These are phyloP conservation scores for Orycteropus afer DNA, from an alignment of 2,113 vertebrate genomes.

Conservation along the genomic window DNA sequence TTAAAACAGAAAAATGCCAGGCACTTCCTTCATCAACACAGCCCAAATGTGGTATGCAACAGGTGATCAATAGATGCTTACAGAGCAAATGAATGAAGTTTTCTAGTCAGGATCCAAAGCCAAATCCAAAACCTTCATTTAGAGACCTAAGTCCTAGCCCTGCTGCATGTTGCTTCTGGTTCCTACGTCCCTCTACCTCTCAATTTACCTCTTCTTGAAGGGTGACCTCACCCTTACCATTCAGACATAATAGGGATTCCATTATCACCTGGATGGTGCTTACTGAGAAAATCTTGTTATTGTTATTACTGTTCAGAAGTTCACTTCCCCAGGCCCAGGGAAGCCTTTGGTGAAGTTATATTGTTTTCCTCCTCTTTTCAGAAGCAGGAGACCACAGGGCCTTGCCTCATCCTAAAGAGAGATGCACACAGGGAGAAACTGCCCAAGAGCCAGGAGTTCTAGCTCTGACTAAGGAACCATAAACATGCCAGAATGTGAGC, in stretches of 20 bases:
- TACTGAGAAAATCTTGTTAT: neutral
- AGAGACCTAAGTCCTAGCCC: neutral
- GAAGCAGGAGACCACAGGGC: neutral
- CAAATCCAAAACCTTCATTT: neutral
- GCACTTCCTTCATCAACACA: neutral
- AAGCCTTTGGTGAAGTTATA: neutral
- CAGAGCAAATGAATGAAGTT: neutral
- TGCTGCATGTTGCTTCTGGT: neutral
- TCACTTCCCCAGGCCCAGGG: neutral
- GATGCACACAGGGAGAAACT: neutral
- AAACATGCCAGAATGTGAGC: rapidly evolving
- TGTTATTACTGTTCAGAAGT: neutral
- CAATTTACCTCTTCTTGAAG: neutral
- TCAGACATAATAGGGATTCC: neutral
- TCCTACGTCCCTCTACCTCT: neutral
- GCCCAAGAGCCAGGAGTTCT: neutral
- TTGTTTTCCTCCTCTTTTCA: neutral
- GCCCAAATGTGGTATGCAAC: neutral
- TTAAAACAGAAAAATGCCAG: neutral
- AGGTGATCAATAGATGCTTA: neutral
- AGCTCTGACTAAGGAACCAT: rapidly evolving
- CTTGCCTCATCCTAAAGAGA: neutral
- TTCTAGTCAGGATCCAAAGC: neutral
- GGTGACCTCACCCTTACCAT: neutral
- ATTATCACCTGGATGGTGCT: neutral